phyloP scores from a whole-genome alignment of 2,888 invertebrate species.

The Thymelicus lineola region DNA sequence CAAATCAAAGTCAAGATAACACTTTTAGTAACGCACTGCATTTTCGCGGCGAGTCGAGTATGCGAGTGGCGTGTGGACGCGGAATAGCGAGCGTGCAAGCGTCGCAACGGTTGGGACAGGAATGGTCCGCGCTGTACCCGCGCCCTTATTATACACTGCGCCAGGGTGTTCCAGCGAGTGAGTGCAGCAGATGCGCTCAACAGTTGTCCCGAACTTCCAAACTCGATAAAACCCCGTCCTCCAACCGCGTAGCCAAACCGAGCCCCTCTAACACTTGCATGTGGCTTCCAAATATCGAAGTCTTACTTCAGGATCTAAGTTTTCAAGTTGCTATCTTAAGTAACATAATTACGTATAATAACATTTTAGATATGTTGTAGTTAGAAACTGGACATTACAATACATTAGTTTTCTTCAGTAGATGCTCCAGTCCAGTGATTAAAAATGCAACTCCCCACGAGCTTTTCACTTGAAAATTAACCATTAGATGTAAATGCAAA shows the following conservation, averaged over 20 bases:
- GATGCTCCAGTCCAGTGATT: too few species aligned
- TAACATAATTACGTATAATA: too few species aligned
- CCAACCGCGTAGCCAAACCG: neutral
- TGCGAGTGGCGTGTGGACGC: slow-evolving; percentile 27
- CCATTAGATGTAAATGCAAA: too few species aligned
- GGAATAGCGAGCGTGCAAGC: slow-evolving; percentile 46
- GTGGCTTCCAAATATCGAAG: neutral
- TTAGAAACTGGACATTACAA: too few species aligned
- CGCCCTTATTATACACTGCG: slow-evolving; percentile 54
- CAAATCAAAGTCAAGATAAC: slow-evolving; percentile 54
- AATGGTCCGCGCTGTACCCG: slow-evolving; percentile 55
- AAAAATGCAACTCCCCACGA: too few species aligned
- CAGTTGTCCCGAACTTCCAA: slow-evolving; percentile 69
- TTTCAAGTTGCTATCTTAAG: too few species aligned
- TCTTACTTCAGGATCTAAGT: too few species aligned
- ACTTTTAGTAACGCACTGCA: slow-evolving; percentile 61
- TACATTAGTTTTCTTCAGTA: too few species aligned
- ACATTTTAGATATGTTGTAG: too few species aligned
- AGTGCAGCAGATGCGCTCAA: slow-evolving; percentile 73
- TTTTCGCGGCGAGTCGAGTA: slow-evolving; percentile 51
- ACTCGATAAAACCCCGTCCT: slow-evolving; percentile 34
- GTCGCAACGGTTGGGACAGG: slow-evolving; percentile 51
- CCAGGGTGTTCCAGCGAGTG: slow-evolving; percentile 49
- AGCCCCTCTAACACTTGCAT: neutral
- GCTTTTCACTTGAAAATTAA: too few species aligned